A percentile compares a stretch with the other conserved stretches of the same genome.
These are phyloP conservation scores for Stegophylla sp. DNA, from an alignment of 2,888 invertebrate species.

Conservation along the genomic window DNA sequence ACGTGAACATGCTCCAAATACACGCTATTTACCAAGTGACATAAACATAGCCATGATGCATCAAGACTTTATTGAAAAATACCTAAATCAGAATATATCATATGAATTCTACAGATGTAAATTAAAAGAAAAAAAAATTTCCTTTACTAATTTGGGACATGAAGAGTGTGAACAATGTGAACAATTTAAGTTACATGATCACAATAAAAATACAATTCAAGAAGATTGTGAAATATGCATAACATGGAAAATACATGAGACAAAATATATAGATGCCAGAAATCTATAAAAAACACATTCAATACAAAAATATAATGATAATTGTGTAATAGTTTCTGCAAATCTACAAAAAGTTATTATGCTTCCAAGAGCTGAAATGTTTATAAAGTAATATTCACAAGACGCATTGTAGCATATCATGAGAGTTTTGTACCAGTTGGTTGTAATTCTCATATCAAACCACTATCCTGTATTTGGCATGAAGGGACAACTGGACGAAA, in stretches of 20 bases:
- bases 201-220: no score
- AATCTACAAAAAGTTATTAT: slow-evolving; percentile 25
- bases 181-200: background rate
- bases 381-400: slow-evolving; percentile 33
- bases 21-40: slow-evolving; percentile 61
- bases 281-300: slow-evolving; percentile 7
- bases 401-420: slow-evolving; percentile 33
- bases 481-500: slow-evolving; percentile 63
- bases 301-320: background rate
- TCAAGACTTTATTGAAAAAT: slow-evolving; percentile 61
- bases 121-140: slow-evolving; percentile 61
- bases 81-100: slow-evolving; percentile 60
- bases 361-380: background rate
- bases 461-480: slow-evolving; percentile 61
- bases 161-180: slow-evolving; percentile 59
- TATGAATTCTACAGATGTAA: slow-evolving; percentile 61
- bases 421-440: slow-evolving; percentile 8
- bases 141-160: slow-evolving; percentile 61
- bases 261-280: slow-evolving; percentile 4
- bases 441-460: background rate
- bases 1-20: slow-evolving; percentile 62
- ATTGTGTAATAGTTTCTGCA: slow-evolving; percentile 14
- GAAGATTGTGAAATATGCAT: no score
- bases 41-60: slow-evolving; percentile 61
- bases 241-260: background rate